phyloP scores from a whole-genome alignment of 2,888 invertebrate genomes.

The Synanthedon myopaeformis region DNA sequence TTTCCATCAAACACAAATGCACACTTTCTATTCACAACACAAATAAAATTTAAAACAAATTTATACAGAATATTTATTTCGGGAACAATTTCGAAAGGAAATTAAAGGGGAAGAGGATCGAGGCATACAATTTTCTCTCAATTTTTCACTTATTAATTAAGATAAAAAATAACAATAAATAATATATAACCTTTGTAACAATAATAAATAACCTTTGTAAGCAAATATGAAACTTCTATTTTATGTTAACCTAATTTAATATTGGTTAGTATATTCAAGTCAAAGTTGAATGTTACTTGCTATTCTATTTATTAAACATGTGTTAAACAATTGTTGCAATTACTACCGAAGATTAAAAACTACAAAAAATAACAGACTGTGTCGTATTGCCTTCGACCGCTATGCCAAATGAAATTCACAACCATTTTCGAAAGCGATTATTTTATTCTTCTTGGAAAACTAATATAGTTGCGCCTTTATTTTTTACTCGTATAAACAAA shows the following conservation, averaged over 20 bases:
- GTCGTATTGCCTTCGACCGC: no score
- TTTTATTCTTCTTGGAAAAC: no score
- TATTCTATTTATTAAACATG: background rate
- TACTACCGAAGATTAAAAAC: background rate
- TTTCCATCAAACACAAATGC: conserved; percentile 42
- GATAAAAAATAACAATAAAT: conserved; percentile 4
- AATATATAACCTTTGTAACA: conserved; percentile 34
- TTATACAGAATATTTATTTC: conserved; percentile 9
- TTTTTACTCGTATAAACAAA: no score
- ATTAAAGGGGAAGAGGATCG: conserved; percentile 35
- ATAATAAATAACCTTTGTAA: conserved; percentile 34
- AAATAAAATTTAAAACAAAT: conserved; percentile 10
- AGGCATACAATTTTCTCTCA: conserved; percentile 15
- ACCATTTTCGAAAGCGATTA: no score
- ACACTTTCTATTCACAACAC: conserved; percentile 46
- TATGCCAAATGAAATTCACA: no score
- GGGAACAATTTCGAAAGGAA: conserved; percentile 15
- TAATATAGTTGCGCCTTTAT: no score
- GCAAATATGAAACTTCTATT: conserved; percentile 39
- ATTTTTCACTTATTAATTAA: conserved; percentile 37
- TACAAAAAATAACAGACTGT: background rate
- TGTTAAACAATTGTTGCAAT: background rate
- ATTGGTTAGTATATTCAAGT: conserved; percentile 61
- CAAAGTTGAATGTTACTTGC: conserved; percentile 43
- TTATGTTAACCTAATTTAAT: conserved; percentile 23